Evolutionary conservation across 2,797 vertebrate genomes (phyloP).

Genomic region (Capromys pilorides): DNA sequence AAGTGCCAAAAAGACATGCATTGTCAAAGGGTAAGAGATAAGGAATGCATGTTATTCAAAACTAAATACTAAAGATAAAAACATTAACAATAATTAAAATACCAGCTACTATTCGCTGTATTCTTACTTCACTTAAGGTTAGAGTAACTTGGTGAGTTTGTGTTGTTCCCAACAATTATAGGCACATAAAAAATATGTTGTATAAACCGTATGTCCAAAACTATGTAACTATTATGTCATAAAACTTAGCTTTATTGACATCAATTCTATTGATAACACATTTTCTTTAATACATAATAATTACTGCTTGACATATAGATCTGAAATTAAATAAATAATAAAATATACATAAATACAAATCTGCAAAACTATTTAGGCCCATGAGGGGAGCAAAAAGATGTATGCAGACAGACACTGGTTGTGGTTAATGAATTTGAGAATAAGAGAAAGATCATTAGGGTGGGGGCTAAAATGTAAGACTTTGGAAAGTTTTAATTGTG

Average conservation of each 20-base stretch:
- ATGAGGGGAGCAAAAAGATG: not conserved
- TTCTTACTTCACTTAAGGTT: not conserved
- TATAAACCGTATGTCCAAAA: not conserved
- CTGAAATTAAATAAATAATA: too few species aligned
- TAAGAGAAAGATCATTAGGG: not conserved
- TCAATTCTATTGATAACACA: not conserved
- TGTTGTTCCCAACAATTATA: not conserved
- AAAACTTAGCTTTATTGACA: not conserved
- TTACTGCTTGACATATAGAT: not conserved
- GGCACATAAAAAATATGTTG: not conserved
- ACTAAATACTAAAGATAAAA: not conserved
- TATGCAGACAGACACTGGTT: not conserved
- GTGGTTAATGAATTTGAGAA: not conserved
- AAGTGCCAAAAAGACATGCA: not conserved
- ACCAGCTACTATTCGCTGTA: not conserved
- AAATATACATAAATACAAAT: too few species aligned
- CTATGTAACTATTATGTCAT: not conserved
- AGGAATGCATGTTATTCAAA: not conserved
- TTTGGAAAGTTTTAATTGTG: not conserved
- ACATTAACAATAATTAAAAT: not conserved
- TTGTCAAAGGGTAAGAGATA: not conserved
- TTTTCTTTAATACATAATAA: not conserved
- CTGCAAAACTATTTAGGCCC: not conserved
- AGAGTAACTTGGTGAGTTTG: not conserved
- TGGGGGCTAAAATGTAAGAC: not conserved